Conservation (phyloP, 2,797 vertebrate species). For the Eremophila alpestris region DNA sequence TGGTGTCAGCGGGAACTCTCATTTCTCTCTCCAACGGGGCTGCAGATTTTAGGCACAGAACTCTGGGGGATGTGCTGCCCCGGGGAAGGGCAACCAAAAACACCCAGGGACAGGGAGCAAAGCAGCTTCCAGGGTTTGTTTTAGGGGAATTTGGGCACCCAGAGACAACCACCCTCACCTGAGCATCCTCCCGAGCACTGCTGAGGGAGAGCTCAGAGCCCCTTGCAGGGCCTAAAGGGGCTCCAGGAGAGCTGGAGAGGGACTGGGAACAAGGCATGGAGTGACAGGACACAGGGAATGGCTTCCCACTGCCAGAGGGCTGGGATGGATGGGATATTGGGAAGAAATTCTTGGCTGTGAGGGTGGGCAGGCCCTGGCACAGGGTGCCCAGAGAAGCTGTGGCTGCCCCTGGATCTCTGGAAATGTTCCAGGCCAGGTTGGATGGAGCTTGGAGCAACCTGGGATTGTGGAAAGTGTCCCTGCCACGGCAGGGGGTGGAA, state of each 20-base stretch:
- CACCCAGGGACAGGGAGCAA: neutral
- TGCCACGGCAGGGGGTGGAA: neutral
- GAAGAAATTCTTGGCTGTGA: accelerated
- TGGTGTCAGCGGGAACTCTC: neutral
- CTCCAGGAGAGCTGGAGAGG: neutral
- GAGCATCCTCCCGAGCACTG: neutral
- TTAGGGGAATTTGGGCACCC: neutral
- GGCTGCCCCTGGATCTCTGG: neutral
- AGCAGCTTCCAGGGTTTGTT: neutral
- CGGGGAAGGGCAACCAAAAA: neutral
- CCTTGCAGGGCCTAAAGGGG: accelerated
- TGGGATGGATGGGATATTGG: accelerated
- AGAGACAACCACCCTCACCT: accelerated
- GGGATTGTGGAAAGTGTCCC: accelerated
- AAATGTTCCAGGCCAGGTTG: accelerated
- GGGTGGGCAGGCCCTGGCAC: accelerated
- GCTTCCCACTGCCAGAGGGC: neutral
- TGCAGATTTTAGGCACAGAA: neutral
- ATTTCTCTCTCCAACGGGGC: neutral
- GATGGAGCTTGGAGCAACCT: accelerated
- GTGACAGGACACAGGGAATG: neutral
- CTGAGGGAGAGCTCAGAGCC: neutral
- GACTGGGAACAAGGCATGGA: neutral
- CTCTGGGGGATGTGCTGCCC: neutral
- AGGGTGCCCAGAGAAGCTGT: neutral